phyloP scores from a whole-genome alignment of 2,113 vertebrate species.

The Turnix velox region DNA sequence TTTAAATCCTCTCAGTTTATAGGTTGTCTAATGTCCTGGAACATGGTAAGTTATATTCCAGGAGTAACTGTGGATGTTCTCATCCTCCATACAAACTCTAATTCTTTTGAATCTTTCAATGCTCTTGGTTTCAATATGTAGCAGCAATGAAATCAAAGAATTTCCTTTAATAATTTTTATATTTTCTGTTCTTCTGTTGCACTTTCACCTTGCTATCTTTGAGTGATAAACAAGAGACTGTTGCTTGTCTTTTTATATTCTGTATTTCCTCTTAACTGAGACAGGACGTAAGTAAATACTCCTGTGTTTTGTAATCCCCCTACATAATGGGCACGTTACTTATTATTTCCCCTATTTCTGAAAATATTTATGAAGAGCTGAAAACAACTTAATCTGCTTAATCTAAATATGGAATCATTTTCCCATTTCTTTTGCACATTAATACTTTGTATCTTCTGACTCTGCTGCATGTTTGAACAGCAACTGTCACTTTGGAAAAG shows the following conservation, averaged over 20 bases:
- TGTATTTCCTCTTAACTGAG: not conserved
- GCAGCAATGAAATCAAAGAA: not conserved
- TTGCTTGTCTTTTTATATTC: not conserved
- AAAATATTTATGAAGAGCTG: not conserved
- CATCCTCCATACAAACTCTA: not conserved
- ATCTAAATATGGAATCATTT: fast-evolving
- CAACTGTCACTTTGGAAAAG: not conserved
- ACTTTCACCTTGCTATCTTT: not conserved
- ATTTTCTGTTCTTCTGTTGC: not conserved
- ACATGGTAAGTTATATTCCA: not conserved
- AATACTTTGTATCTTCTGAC: not conserved
- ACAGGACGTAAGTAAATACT: not conserved
- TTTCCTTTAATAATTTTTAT: not conserved
- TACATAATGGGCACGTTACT: not conserved
- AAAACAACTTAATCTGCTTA: not conserved
- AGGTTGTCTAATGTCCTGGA: not conserved
- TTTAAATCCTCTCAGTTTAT: not conserved
- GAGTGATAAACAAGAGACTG: not conserved
- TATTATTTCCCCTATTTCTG: not conserved
- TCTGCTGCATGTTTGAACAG: not conserved
- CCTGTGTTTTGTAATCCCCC: not conserved
- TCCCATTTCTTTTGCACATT: not conserved
- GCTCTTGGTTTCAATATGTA: not conserved
- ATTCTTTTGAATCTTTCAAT: conserved; percentile 6
- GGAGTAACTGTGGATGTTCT: not conserved